Percentiles rank a stretch among this genome's conserved stretches.
phyloP scores from a whole-genome alignment of 2,113 vertebrate species.

The Pterocles orientalis region DNA sequence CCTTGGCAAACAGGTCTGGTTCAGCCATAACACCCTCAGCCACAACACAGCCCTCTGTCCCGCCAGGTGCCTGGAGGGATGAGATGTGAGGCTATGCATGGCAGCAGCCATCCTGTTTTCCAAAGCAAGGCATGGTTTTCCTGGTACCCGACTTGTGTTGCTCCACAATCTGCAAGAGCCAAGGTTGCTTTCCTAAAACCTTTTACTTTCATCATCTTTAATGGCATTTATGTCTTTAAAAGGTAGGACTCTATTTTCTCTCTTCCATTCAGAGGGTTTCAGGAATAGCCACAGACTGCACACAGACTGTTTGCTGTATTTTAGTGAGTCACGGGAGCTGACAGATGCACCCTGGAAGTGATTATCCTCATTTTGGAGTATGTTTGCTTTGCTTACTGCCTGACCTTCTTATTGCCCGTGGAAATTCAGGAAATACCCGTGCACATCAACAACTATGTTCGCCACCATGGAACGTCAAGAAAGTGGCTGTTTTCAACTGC shows the following conservation, averaged over 20 bases:
- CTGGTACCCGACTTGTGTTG: neutral
- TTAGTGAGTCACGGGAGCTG: neutral
- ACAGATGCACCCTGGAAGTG: neutral
- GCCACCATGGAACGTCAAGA: neutral
- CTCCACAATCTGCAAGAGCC: neutral
- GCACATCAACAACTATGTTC: neutral
- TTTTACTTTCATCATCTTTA: neutral
- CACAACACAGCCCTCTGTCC: neutral
- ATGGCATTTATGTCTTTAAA: neutral
- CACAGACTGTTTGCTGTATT: neutral
- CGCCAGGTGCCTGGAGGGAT: neutral
- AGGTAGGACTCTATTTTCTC: neutral
- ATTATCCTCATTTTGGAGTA: neutral
- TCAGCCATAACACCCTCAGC: neutral
- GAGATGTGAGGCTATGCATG: neutral
- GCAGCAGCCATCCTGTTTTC: neutral
- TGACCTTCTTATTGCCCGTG: neutral
- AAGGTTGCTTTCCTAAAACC: neutral
- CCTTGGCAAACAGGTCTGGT: neutral
- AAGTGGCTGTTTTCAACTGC: neutral
- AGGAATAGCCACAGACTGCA: neutral
- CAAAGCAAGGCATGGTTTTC: neutral
- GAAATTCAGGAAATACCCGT: neutral
- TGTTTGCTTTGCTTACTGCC: neutral
- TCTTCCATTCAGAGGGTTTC: neutral